Evolutionary conservation across 2,113 vertebrate genomes (phyloP).

Genomic region (Clarias batrachus): DNA sequence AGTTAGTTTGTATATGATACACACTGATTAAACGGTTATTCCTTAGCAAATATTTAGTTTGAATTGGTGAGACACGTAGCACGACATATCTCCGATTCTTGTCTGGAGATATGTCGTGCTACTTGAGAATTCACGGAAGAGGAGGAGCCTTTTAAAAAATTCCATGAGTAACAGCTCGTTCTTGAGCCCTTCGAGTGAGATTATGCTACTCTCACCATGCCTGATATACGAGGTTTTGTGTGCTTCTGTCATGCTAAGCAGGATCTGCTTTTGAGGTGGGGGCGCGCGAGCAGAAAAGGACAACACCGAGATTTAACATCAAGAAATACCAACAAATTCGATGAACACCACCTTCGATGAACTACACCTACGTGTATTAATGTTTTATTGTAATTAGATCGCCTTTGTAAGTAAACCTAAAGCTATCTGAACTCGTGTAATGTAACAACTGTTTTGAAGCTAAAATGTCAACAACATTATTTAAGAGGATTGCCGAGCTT

Average conservation of each 20-base stretch:
- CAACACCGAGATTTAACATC: slow-evolving; percentile 8
- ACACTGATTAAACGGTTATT: background rate
- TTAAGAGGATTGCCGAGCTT: background rate
- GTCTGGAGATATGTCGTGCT: slow-evolving; percentile 13
- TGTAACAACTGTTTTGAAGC: background rate
- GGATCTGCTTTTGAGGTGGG: background rate
- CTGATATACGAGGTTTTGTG: slow-evolving; percentile 12
- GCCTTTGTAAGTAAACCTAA: slow-evolving; percentile 21
- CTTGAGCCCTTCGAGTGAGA: background rate
- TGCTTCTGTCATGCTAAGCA: slow-evolving; percentile 7
- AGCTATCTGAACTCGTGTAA: background rate
- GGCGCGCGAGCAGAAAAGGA: background rate
- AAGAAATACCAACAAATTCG: background rate
- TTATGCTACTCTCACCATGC: background rate
- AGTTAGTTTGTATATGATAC: background rate
- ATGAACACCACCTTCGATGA: background rate
- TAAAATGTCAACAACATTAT: background rate
- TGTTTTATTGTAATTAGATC: background rate
- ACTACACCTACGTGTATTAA: background rate
- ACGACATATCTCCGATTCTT: no score
- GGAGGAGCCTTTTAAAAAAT: slow-evolving; percentile 36
- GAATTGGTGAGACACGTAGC: background rate
- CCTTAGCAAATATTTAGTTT: background rate
- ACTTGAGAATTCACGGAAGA: slow-evolving; percentile 27
- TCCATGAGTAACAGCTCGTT: slow-evolving; percentile 13